Percentiles rank a stretch among this genome's conserved stretches.
phyloP scores from a whole-genome alignment of 1,140 invertebrate genomes.

The Temnothorax nylanderi region DNA sequence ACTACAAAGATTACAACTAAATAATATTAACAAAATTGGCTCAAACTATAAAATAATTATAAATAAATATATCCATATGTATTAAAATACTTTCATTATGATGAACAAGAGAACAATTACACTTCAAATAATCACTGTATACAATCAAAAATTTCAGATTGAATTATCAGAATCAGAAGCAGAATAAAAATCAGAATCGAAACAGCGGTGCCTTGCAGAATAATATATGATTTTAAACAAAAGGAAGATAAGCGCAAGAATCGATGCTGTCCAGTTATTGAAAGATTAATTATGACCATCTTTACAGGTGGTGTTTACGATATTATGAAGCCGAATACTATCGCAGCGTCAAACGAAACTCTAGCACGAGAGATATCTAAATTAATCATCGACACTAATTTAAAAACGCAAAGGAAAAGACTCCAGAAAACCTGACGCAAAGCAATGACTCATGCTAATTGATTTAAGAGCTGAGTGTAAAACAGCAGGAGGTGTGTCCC shows the following conservation, averaged over 20 bases:
- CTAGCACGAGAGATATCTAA: constrained; percentile 86
- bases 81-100: neutral
- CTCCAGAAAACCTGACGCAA: constrained; percentile 64
- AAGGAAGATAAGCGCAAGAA: neutral
- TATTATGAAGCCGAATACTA: constrained; percentile 88
- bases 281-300: constrained; percentile 37
- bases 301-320: constrained; percentile 87
- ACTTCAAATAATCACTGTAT: neutral
- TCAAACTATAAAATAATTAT: neutral
- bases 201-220: neutral
- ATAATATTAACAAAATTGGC: neutral
- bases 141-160: constrained; percentile 6
- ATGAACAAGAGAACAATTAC: neutral
- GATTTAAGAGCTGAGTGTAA: constrained; percentile 24
- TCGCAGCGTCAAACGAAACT: constrained; percentile 86
- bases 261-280: neutral
- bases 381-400: constrained; percentile 82
- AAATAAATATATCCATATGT: neutral
- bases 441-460: neutral
- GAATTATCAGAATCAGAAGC: neutral
- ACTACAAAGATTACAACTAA: neutral
- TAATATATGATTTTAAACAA: neutral
- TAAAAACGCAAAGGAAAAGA: constrained; percentile 72
- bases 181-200: neutral
- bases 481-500: neutral